A percentile compares a stretch with the other conserved stretches of the same genome.
These are phyloP conservation scores for Hetaerina americana DNA, from an alignment of 1,140 invertebrate genomes.

Conservation along the genomic window DNA sequence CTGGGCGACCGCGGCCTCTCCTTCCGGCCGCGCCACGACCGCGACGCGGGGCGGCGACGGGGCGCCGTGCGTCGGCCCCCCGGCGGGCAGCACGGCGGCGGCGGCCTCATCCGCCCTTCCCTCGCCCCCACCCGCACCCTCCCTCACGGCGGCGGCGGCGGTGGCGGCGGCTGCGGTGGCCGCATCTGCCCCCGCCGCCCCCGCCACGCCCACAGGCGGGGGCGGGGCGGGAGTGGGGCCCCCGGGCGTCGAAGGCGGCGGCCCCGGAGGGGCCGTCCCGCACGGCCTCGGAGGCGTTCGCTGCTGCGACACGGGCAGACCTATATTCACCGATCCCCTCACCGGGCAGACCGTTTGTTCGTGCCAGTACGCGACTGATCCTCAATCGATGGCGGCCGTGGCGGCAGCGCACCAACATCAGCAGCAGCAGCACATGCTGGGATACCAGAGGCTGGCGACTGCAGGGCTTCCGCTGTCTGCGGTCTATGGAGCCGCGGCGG, in stretches of 20 bases:
- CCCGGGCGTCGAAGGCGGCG: slow-evolving; percentile 9
- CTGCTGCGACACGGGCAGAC: slow-evolving; percentile 84
- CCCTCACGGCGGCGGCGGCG: neutral
- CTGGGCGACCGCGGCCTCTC: slow-evolving; percentile 35
- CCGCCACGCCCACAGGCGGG: slow-evolving; percentile 33
- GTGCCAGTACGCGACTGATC: slow-evolving; percentile 51
- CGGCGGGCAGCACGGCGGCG: slow-evolving; percentile 3
- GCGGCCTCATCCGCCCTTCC: neutral
- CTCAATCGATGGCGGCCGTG: slow-evolving; percentile 18
- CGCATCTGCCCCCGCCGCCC: slow-evolving; percentile 34
- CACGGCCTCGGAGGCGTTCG: slow-evolving; percentile 27
- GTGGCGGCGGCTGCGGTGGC: slow-evolving; percentile 27
- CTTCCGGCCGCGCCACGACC: slow-evolving; percentile 32
- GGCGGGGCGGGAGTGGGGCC: slow-evolving; percentile 15
- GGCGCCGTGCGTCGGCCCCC: slow-evolving; percentile 13
- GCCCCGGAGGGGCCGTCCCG: slow-evolving; percentile 21
- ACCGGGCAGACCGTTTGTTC: slow-evolving; percentile 87
- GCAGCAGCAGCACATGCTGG: slow-evolving; percentile 51
- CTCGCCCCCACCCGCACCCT: neutral
- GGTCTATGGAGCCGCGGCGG: slow-evolving; percentile 57
- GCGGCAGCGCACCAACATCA: slow-evolving; percentile 29
- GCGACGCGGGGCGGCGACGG: slow-evolving; percentile 32
- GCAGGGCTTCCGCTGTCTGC: slow-evolving; percentile 47
- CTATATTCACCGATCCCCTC: slow-evolving; percentile 81
- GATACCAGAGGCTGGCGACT: slow-evolving; percentile 64